Evolutionary conservation across 2,113 vertebrate species (phyloP), one percentile per base, ranked within the genome.

Genomic region (Gobio gobio): DNA sequence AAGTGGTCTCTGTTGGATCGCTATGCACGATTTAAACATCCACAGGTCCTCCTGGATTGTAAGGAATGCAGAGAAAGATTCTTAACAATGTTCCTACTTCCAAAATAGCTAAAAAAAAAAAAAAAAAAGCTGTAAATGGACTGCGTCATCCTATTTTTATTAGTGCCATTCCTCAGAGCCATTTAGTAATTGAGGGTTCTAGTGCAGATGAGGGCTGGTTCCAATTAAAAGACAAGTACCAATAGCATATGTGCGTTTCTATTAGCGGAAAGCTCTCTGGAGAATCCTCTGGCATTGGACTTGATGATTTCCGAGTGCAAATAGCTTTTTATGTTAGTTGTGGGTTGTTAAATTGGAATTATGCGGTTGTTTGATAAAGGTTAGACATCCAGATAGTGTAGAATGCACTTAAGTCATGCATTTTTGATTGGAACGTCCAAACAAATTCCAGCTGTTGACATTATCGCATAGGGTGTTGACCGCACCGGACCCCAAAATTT

Each of bases 1-100:
- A 78, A 85, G 36, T 78, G 75, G 63, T 85, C 74, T 78, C 75
- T 59, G 74, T 20, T 78, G 75, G 61, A 78, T 78, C 40, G 58
- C 26, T 84, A 76, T 18, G 72, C 43, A 76, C 18, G 24, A 76
- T 26, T n/a, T 45, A 68, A 49, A 84, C 58, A 63, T 10, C 59
- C 63, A 85, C 75, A 76, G 26, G 58, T 63, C 59, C 10, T 29
- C 24, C 43, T 64, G 83, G 72, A 76, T 33, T 76, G 16, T 40
- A 24, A 76, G 63, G 83, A 76, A 84, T 76, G 58, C 40, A 45
- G n/a, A 12, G 22, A 29, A 63, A 45, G n/a, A 47, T 63, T 79
- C 58, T 47, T 40, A 47, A 5, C n/a, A 64, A 80, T 63, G 77
- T 14, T 49, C 40, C 22, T 33, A 20, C 70, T 5, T 47, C 24